Base-by-base conservation (phyloP, 2,797 vertebrate species). In the Sandelia bainsii region DNA sequence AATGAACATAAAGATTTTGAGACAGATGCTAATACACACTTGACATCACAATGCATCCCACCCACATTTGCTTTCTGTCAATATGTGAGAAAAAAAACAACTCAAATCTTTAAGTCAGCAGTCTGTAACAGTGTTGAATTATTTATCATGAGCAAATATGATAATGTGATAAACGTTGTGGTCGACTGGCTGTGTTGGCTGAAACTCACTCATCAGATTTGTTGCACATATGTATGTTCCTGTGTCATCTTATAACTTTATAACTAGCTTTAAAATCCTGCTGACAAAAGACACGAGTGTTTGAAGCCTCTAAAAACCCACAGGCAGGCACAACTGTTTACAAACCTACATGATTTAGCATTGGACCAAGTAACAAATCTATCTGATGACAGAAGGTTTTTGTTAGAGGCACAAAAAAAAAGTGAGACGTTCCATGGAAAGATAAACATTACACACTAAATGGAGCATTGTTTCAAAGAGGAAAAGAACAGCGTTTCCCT, bases 381-480 rank as follows among this genome's bases (percentile, higher is more conserved):
- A 22, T 77, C 25, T 45, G 64, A 77, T 81, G 23, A 77, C 80
- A 78, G 75, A 66, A 53, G 46, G 19, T 60, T 73, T 69, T 56
- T 62, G 69, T 82, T 44, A 52, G 58, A 75, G 50, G 34, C 57
- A n/a, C n/a, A n/a, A 66, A 20, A 64, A 64, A 64, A 69, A 72
- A 17, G 44, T 49, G 2, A 80, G 72, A 68, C 6, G 14, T 72
- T 52, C 60, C 53, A 40, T 60, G 65, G 71, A 86, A 79, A 86
- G 63, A 84, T 84, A 89, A 83, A 83, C 67, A 71, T 51, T 46
- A 65, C 69, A 81, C 45, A 61, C 40, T 14, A 84, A 88, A 79
- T 9, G 3, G 74, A 50, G 62, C 61, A 57, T 89, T 90, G 90
- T 90, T 92, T 87, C 71, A 90, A 77, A 77, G 59, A 70, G 66